A percentile compares a stretch with the other conserved stretches of the same genome.
These are phyloP conservation scores for Brienomyrus brachyistius DNA, from an alignment of 2,113 vertebrate species.

Conservation along the genomic window DNA sequence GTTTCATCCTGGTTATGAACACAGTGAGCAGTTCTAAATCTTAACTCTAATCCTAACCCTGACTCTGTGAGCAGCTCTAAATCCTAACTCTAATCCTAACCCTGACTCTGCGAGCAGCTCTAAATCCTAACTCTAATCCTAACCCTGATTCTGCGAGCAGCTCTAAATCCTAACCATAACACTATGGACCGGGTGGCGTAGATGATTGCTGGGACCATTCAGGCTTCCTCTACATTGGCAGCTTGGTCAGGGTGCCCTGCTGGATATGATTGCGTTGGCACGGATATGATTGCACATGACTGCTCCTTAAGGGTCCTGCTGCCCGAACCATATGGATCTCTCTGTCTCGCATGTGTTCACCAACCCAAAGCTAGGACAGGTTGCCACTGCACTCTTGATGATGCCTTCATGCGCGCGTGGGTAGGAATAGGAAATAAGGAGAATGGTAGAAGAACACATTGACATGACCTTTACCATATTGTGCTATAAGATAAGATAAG, in stretches of 20 bases:
- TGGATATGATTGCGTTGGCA: background rate
- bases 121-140: no score
- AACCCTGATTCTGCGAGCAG: no score
- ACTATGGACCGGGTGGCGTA: background rate
- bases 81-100: background rate
- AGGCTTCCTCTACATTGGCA: background rate
- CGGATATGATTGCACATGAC: background rate
- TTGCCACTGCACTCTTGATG: background rate
- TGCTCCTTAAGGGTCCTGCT: background rate
- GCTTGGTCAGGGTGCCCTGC: background rate
- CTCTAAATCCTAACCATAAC: no score
- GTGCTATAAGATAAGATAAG: no score
- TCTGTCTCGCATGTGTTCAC: background rate
- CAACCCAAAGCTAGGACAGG: background rate
- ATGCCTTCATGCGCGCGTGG: background rate
- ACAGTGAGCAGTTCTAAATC: background rate
- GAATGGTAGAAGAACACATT: background rate
- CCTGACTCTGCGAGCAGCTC: background rate
- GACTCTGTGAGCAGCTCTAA: background rate
- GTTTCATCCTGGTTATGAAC: background rate
- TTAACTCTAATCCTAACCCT: background rate
- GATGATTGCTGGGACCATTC: background rate
- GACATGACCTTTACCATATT: background rate
- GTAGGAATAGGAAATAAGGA: background rate
- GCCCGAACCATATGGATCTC: background rate